A percentile compares a stretch with the other conserved stretches of the same genome.
Evolutionary conservation across 2,113 vertebrate species (phyloP).

Genomic region (Muntiacus reevesi): DNA sequence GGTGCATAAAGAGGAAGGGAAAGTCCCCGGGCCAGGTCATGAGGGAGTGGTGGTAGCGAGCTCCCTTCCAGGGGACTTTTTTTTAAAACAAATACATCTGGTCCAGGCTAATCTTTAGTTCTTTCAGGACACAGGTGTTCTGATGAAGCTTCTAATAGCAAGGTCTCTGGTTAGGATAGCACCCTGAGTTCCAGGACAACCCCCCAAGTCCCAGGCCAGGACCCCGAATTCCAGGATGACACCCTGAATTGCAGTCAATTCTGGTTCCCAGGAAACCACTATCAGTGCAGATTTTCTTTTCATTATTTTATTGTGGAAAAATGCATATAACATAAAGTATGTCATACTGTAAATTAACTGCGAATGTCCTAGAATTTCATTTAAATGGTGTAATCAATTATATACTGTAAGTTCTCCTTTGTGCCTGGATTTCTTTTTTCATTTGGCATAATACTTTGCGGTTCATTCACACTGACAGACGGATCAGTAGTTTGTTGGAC

Average conservation of each 20-base stretch:
- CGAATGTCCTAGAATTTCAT: neutral
- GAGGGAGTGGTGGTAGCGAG: neutral
- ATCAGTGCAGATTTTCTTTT: neutral
- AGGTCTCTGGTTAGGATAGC: neutral
- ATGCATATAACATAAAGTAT: neutral
- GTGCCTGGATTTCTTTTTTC: neutral
- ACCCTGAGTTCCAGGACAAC: neutral
- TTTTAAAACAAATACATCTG: neutral
- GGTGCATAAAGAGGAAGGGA: neutral
- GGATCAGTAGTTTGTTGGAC: neutral
- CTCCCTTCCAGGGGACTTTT: neutral
- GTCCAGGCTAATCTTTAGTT: neutral
- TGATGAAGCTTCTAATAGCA: neutral
- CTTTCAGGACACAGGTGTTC: neutral
- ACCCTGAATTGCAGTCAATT: neutral
- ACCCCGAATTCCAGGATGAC: accelerated
- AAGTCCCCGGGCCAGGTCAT: neutral
- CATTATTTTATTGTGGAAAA: neutral
- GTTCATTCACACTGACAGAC: neutral
- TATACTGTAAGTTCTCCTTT: neutral
- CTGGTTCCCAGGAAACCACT: neutral
- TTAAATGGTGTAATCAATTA: neutral
- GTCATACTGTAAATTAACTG: neutral
- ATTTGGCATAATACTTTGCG: too few species aligned
- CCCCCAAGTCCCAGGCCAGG: accelerated